Base-by-base conservation (phyloP, 2,113 vertebrate species). In the Campylomormyrus numenius region DNA sequence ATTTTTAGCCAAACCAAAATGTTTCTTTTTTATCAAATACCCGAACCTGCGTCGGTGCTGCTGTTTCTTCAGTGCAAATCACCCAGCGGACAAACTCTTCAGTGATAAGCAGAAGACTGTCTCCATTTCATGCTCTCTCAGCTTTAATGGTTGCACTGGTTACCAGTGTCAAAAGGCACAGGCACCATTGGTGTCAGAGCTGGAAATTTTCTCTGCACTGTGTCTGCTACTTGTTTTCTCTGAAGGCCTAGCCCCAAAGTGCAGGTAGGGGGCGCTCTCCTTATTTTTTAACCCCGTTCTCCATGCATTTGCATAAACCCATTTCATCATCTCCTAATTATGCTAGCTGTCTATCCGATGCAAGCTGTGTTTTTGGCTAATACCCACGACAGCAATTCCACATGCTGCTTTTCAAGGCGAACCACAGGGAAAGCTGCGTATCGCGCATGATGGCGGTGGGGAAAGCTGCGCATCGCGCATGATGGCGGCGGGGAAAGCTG, bases 21-120 rank as follows among this genome's bases (percentile, higher is more conserved):
- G 35, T 35, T 42, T 42, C 35, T 19, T 90, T 91, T 93, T 88
- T 93, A 93, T 92, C 90, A 93, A 92, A 94, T 89, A 93, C 87
- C n/a, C n/a, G 11, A 27, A 31, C 62, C 62, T 27, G n/a, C 10
- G n/a, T 31, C 62, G 1, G 62, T 70, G n/a, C 62, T 0, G 10
- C 62, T 4, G 27, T 70, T 70, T 70, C n/a, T 70, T 70, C 62
- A 13, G 62, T 13, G n/a, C 39, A 86, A n/a, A 15, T 39, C 8
- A 66, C 15, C n/a, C 88, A n/a, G 49, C 6, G 17, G 2, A 53
- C 52, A 46, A 85, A 84, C 62, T 42, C 31, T 85, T 89, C 74
- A 84, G 50, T 53, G 50, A 42, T 7, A 50, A 49, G 48, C n/a
- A 31, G n/a, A 52, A 35, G 48, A 77, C 88, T 24, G 62, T 19